phyloP scores from a whole-genome alignment of 1,140 invertebrate species.

The Chionoecetes opilio region DNA sequence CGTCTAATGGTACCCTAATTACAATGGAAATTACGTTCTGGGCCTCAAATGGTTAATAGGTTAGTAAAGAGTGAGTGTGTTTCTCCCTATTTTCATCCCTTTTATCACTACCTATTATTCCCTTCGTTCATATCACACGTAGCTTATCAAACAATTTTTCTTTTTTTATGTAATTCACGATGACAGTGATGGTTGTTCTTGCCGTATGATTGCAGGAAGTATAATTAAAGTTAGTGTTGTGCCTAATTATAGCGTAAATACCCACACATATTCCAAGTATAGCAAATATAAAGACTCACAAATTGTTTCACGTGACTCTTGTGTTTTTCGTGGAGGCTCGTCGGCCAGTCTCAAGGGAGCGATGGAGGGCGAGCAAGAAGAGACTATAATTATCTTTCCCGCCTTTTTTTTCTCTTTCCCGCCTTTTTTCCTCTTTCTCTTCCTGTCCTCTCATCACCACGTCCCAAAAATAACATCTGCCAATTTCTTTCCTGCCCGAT shows the following conservation, averaged over 20 bases:
- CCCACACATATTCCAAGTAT: background rate
- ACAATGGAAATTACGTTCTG: too few species aligned
- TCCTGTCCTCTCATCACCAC: background rate
- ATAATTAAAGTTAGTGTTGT: background rate
- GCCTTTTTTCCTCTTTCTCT: background rate
- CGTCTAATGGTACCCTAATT: too few species aligned
- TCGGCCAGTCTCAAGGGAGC: background rate
- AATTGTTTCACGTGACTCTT: background rate
- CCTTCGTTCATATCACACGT: background rate
- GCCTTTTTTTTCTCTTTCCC: background rate
- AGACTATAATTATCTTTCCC: background rate
- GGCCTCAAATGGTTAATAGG: too few species aligned
- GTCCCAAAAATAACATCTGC: background rate
- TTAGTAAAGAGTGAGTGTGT: too few species aligned
- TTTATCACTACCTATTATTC: background rate
- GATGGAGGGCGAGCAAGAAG: background rate
- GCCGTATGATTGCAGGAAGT: background rate
- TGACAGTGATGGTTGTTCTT: background rate
- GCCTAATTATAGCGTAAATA: slow-evolving; percentile 1
- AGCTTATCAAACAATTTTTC: background rate
- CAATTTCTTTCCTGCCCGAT: background rate
- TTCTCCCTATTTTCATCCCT: too few species aligned
- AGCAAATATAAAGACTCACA: background rate
- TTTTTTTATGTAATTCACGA: background rate
- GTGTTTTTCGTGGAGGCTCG: background rate